Evolutionary conservation across 2,797 vertebrate species (phyloP), one percentile per base, ranked within the genome.

Genomic region (Danio albolineatus): DNA sequence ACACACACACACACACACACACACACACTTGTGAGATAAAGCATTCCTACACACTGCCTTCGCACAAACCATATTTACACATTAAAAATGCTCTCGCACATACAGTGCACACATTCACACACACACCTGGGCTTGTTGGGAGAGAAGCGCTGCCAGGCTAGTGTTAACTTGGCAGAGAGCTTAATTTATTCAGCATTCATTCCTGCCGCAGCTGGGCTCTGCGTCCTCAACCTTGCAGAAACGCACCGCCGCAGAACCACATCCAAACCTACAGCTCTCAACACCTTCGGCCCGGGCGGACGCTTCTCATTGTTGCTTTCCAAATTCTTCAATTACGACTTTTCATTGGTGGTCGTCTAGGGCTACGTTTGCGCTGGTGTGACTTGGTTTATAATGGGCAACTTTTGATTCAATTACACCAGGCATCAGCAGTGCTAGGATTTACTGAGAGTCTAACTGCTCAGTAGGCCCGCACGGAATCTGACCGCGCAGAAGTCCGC

Each of bases 121-220:
- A 85, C 85, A 83, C 80, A 83, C 79, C 83, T 84, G 78, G 57
- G 54, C 73, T 64, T 56, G 39, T 41, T 46, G 76, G 56, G 39
- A 75, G 61, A 78, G 56, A 65, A 57, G 21, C 69, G 78, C 75
- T 85, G 51, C 81, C 70, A 78, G 73, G 65, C 84, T 79, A 85
- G 81, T 78, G 84, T 78, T 83, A 79, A 74, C 76, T 82, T 82
- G 83, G 80, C 83, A 79, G 71, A 6, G 51, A 14, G 48, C 43
- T 65, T 59, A 62, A 62, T 82, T 80, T 80, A 80, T 82, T 85
- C 81, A 82, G 80, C 38, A 85, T 80, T 82, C 78, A 83, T 75
- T 83, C 49, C 43, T 46, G 77, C 78, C 44, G 62, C 84, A 82
- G 69, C 73, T 86, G 82, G 78, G 80, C 61, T 82, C 72, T 44